Conservation (phyloP, 64 coral and sea anemone genomes). For the Montipora efflorescens region DNA sequence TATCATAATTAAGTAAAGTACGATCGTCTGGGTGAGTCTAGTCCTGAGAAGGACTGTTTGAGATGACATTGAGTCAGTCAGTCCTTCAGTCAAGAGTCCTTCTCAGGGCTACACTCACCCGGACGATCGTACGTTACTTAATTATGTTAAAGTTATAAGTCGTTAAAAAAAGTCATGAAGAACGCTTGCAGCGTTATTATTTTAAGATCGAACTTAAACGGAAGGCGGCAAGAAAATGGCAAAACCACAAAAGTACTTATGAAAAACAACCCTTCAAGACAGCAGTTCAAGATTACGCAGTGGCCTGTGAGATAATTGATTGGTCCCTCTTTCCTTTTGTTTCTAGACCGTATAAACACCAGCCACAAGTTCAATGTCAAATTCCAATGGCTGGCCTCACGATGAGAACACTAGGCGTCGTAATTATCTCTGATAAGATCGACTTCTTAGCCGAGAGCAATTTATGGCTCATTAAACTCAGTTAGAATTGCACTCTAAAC, state of each 20-base stretch:
- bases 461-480: conserved; percentile 39
- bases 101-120: too few species aligned
- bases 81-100: too few species aligned
- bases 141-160: too few species aligned
- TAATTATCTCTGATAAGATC: conserved; percentile 45
- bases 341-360: not conserved
- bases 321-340: not conserved
- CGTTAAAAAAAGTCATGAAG: not conserved
- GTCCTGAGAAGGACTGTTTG: too few species aligned
- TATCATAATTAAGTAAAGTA: too few species aligned
- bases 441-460: not conserved
- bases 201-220: not conserved
- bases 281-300: not conserved
- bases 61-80: too few species aligned
- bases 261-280: not conserved
- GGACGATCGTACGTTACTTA: too few species aligned
- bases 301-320: conserved; percentile 5
- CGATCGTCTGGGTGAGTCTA: too few species aligned
- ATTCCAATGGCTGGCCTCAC: not conserved
- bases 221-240: not conserved
- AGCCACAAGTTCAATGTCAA: not conserved
- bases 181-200: not conserved
- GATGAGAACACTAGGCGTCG: not conserved
- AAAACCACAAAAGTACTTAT: not conserved
- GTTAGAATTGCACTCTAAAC: not conserved